Base-by-base conservation (phyloP, 2,113 vertebrate species). In the Myotis brandtii region DNA sequence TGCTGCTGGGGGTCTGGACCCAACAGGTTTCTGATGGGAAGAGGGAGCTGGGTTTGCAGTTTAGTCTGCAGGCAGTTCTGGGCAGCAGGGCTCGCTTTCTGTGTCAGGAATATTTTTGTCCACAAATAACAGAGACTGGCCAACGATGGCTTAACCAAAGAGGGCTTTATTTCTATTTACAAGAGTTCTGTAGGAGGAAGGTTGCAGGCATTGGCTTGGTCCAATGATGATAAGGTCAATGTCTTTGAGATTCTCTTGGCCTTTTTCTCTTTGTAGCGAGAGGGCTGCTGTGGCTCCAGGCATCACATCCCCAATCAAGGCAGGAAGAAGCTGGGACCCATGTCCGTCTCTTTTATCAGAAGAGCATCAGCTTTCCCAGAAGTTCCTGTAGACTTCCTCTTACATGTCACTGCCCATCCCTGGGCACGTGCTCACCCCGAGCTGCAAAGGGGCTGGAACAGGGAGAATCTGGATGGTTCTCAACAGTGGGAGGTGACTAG, bases 151-250 rank as follows among this genome's bases (percentile, higher is more conserved):
- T 95, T 91, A 94, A 87, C 86, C 81, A 82, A 96, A 91, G 54
- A 70, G 66, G 16, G n/a, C 14, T 97, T 97, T 96, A 88, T 95
- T 96, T 87, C 88, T 95, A 86, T 96, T 96, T 94, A 93, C 66
- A 95, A 79, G 73, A 69, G 37, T 50, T 94, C 77, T 76, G 81
- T 50, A 94, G 54, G 54, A 34, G 17, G 81, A 70, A 12, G 84
- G 48, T 17, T 77, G 87, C 79, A 56, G 81, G 88, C 77, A 70
- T 54, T 75, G 43, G 82, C 86, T 94, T 80, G 86, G 82, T 95
- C 52, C 64, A 48, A 83, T 12, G n/a, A 81, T 9, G 21, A 30
- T 46, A 23, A 70, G 64, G 72, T 40, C 52, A 30, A 11, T 30
- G 12, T 80, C 56, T 50, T 16, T 50, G 20, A 83, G 81, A 88